Percentiles rank a stretch among this genome's conserved stretches.
Evolutionary conservation across 2,797 vertebrate genomes (phyloP).

Genomic region (Acridotheres tristis): DNA sequence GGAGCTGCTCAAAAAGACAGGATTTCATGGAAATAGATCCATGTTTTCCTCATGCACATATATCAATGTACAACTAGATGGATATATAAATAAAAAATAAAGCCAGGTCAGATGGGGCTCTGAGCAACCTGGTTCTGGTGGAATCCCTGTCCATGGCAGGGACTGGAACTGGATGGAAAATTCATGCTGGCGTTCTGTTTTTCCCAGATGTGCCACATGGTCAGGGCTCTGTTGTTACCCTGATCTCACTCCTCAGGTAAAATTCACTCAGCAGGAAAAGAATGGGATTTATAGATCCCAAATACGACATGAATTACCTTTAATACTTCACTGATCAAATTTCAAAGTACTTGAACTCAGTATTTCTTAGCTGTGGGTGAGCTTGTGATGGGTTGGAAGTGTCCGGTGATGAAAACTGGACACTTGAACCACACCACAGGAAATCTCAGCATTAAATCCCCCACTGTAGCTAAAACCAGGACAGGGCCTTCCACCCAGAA

Average conservation of each 20-base stretch:
- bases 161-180: background rate
- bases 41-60: background rate
- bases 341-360: background rate
- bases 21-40: background rate
- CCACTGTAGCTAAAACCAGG: background rate
- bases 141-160: background rate
- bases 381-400: background rate
- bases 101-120: no score
- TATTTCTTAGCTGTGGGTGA: background rate
- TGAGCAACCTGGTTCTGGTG: background rate
- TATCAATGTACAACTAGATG: background rate
- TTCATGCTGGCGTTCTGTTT: background rate
- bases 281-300: background rate
- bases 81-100: background rate
- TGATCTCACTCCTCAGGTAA: background rate
- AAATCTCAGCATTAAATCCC: background rate
- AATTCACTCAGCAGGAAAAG: background rate
- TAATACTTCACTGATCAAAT: background rate
- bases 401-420: background rate
- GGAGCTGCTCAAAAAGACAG: background rate
- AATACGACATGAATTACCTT: background rate
- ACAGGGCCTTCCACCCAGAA: background rate
- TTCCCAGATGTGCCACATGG: background rate
- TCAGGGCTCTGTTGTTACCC: background rate
- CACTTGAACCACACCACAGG: background rate